A percentile compares a stretch with the other conserved stretches of the same genome.
These are phyloP conservation scores for Homalodisca vitripennis DNA, from an alignment of 1,140 invertebrate genomes.

Conservation along the genomic window DNA sequence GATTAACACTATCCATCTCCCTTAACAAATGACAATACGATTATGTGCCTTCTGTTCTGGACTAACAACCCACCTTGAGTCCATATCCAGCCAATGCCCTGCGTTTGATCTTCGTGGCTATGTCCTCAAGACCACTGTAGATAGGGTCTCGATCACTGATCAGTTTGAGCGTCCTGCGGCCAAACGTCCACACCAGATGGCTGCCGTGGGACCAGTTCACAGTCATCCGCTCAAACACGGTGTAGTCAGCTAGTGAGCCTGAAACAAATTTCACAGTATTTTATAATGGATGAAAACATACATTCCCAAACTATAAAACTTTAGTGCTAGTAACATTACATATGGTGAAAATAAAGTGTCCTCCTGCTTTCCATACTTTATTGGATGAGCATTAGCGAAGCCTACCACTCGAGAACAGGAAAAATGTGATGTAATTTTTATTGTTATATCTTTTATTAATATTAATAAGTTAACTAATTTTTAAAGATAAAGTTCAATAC, in stretches of 20 bases:
- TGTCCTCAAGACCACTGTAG: conserved; percentile 62
- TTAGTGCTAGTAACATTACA: background rate
- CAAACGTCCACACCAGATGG: conserved; percentile 71
- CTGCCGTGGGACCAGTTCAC: conserved; percentile 72
- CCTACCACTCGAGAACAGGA: background rate
- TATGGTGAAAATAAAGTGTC: background rate
- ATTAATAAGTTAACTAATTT: no score
- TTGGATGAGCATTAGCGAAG: background rate
- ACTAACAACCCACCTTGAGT: conserved; percentile 58
- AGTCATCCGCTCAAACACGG: conserved; percentile 78
- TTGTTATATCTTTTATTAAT: no score
- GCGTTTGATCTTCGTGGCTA: conserved; percentile 68
- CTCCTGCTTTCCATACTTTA: background rate
- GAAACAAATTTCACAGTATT: conserved; percentile 42
- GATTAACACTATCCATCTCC: background rate
- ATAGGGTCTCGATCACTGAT: conserved; percentile 54
- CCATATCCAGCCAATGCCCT: conserved; percentile 76
- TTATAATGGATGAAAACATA: background rate
- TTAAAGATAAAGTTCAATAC: no score
- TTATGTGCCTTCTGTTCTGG: background rate
- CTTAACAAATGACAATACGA: background rate
- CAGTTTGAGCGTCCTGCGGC: conserved; percentile 64
- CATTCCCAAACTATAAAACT: no score
- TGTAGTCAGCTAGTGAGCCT: conserved; percentile 66
- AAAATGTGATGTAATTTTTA: background rate